Evolutionary conservation across 2,888 invertebrate species (phyloP).

Genomic region (Perizoma affinitatum): DNA sequence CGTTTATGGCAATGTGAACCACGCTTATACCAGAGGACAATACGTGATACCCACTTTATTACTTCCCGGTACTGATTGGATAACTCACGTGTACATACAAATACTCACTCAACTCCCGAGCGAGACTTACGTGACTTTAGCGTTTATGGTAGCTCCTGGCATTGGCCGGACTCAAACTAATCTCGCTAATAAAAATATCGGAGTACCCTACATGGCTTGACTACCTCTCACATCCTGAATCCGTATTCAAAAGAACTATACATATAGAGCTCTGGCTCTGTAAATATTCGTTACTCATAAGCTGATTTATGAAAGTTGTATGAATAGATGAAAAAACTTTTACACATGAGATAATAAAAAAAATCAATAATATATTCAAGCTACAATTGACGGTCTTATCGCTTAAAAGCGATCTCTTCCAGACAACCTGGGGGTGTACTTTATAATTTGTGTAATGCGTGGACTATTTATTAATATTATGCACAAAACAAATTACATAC

Average conservation of each 20-base stretch:
- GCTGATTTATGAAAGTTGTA: no score
- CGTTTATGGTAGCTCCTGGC: constrained; percentile 37
- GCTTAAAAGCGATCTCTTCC: no score
- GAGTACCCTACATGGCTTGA: constrained; percentile 21
- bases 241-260: constrained; percentile 21
- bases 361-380: no score
- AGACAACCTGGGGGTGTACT: no score
- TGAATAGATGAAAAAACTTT: no score
- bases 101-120: constrained; percentile 45
- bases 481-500: no score
- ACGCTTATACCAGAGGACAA: constrained; percentile 43
- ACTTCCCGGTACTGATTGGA: constrained; percentile 66
- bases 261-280: neutral
- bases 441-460: no score
- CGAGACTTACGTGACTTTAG: constrained; percentile 39
- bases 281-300: constrained; percentile 19
- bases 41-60: constrained; percentile 73
- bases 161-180: constrained; percentile 30
- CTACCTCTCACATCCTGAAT: constrained; percentile 20
- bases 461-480: no score
- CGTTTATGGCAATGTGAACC: constrained; percentile 2
- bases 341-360: no score
- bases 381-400: no score
- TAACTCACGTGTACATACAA: constrained; percentile 55
- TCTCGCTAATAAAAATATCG: constrained; percentile 36